Conservation (phyloP, 2,113 vertebrate genomes). For the Atractosteus spatula region DNA sequence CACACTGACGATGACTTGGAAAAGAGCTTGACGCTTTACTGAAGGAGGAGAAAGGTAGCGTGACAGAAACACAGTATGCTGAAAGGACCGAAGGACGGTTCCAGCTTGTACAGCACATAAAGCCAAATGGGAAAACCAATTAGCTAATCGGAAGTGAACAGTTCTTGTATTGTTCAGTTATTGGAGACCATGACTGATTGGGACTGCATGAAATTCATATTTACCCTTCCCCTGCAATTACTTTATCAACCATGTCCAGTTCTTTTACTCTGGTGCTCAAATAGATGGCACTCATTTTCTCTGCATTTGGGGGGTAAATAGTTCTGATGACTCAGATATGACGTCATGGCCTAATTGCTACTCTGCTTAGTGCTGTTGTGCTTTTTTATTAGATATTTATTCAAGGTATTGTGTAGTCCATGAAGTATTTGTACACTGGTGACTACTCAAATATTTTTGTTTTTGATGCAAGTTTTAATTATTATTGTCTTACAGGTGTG, state of each 20-base stretch:
- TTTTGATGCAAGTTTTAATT: neutral
- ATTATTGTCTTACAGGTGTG: neutral
- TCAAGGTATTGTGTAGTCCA: neutral
- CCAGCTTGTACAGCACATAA: neutral
- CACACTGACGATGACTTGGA: neutral
- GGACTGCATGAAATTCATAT: neutral
- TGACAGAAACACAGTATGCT: neutral
- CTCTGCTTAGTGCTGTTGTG: neutral
- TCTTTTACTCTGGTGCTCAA: neutral
- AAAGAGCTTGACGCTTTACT: conserved; percentile 3
- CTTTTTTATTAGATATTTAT: neutral
- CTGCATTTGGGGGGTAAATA: neutral
- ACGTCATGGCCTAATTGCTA: neutral
- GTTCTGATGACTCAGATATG: neutral
- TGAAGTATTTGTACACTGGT: neutral
- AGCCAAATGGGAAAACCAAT: neutral
- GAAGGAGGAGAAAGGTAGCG: neutral
- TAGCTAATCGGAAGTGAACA: neutral
- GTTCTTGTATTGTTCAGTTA: neutral
- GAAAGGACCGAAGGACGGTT: neutral
- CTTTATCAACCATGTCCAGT: neutral
- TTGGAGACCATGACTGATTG: neutral
- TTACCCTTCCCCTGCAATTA: neutral
- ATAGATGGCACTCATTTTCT: too few relatives aligned
- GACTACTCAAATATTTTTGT: neutral